A percentile compares a stretch with the other conserved stretches of the same genome.
phyloP scores from a whole-genome alignment of 1,140 invertebrate species.

The Atopsyche davidsoni region DNA sequence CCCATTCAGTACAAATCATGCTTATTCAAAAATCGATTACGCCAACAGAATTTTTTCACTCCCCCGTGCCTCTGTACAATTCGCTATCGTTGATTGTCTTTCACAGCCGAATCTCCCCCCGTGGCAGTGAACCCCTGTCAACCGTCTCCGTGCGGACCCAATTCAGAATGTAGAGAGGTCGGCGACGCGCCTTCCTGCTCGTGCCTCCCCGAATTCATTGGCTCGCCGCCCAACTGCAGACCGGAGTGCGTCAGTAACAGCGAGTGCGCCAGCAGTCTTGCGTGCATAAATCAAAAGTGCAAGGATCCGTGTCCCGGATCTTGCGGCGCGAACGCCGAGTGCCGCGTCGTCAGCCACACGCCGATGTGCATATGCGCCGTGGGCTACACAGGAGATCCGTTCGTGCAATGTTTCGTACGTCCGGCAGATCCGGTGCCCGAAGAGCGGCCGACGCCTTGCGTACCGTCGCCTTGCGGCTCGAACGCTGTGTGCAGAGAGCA shows the following conservation, averaged over 20 bases:
- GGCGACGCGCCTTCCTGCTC: conserved; percentile 56
- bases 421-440: conserved; percentile 33
- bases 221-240: conserved; percentile 62
- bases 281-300: conserved; percentile 68
- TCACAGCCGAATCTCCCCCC: conserved; percentile 48
- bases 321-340: conserved; percentile 65
- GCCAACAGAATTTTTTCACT: conserved; percentile 26
- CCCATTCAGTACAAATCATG: conserved; percentile 32
- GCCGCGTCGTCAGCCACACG: conserved; percentile 60
- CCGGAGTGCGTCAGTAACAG: conserved; percentile 66
- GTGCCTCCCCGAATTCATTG: conserved; percentile 60
- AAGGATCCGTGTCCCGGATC: conserved; percentile 65
- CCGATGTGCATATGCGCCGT: conserved; percentile 60
- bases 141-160: conserved; percentile 65
- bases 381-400: conserved; percentile 62
- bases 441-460: conserved; percentile 49
- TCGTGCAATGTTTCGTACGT: conserved; percentile 52
- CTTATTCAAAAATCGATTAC: background rate
- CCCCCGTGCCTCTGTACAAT: background rate
- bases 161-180: conserved; percentile 62
- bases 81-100: conserved; percentile 27
- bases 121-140: conserved; percentile 58
- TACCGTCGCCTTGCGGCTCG: conserved; percentile 64
- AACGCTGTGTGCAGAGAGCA: conserved; percentile 63
- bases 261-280: conserved; percentile 65